Evolutionary conservation across 2,113 vertebrate species (phyloP), one percentile per base, ranked within the genome.

Genomic region (Eonycteris spelaea): DNA sequence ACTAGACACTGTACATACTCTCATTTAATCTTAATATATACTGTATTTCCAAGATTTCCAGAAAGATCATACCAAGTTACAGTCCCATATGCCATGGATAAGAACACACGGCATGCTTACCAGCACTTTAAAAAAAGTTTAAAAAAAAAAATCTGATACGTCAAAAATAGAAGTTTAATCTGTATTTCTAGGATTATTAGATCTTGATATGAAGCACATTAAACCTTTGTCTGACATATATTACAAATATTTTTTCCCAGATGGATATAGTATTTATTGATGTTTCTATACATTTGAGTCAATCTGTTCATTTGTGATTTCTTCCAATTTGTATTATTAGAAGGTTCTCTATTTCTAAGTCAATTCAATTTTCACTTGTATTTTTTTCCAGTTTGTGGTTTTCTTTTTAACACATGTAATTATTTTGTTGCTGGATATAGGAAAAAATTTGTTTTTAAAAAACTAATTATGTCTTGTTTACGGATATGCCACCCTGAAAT

Each of bases 181-280:
- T 96, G 55, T 40, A 89, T 91, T 94, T 92, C 63, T 95, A 85
- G 71, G 59, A 91, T 48, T 65, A 68, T 16, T 73, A 80, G 16
- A 63, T 65, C 65, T 87, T 88, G 43, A 19, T 55, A 80, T 48
- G 30, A 88, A 88, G 33, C 19, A 86, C 14, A 78, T 82, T 87
- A 89, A 86, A 90, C 5, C 35, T 95, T 21, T 95, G 15, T 78
- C 71, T 95, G 43, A 88, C 9, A 71, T 68, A 86, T 26, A 13
- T 53, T 91, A 71, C 35, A 78, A 73, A 43, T n/a, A 45, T n/a
- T 70, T 91, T 91, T 45, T 11, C 19, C n/a, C 24, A 84, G 53
- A 43, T 33, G 90, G 53, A 12, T 45, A 84, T 19, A 26, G 30
- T 16, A 30, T 68, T 71, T 82, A 26, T 43, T 79, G 15, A 77